phyloP scores from a whole-genome alignment of 2,797 vertebrate species.

The Enteromius trimaculatus region DNA sequence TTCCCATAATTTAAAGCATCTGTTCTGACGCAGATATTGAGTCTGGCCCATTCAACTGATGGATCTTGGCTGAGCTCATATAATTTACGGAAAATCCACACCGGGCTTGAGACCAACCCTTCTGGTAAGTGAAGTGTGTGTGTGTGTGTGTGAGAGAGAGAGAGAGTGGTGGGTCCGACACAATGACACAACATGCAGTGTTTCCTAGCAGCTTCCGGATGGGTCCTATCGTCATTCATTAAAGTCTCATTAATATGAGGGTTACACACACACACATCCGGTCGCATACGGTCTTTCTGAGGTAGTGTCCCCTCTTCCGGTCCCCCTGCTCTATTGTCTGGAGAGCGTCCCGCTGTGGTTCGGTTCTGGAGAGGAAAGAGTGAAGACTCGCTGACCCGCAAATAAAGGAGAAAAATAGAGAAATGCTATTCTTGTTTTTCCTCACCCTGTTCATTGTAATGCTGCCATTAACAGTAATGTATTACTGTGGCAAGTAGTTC shows the following conservation, averaged over 20 bases:
- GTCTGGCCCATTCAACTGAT: slow-evolving; percentile 88
- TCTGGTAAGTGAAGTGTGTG: slow-evolving; percentile 77
- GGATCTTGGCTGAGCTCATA: slow-evolving; percentile 93
- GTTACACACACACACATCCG: slow-evolving; percentile 41
- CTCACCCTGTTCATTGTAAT: slow-evolving; percentile 19
- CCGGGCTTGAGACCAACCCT: slow-evolving; percentile 84
- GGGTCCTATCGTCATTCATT: slow-evolving; percentile 73
- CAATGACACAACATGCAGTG: slow-evolving; percentile 63
- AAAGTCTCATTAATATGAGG: slow-evolving; percentile 70
- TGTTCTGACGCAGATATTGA: slow-evolving; percentile 82
- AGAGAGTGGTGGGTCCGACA: slow-evolving; percentile 58
- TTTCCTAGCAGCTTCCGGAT: slow-evolving; percentile 68
- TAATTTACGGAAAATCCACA: slow-evolving; percentile 88
- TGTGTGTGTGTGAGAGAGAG: slow-evolving; percentile 42
- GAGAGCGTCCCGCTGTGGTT: slow-evolving; percentile 65
- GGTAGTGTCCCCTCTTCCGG: slow-evolving; percentile 50
- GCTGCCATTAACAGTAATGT: slow-evolving; percentile 19
- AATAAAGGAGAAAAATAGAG: slow-evolving; percentile 62
- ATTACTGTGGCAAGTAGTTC: not conserved
- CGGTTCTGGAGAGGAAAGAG: slow-evolving; percentile 67
- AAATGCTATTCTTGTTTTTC: slow-evolving; percentile 36
- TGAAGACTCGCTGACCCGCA: slow-evolving; percentile 67
- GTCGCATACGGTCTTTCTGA: slow-evolving; percentile 36
- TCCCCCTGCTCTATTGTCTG: slow-evolving; percentile 62
- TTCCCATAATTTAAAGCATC: slow-evolving; percentile 20